Base-by-base conservation (phyloP, 2,113 vertebrate genomes). In the Triplophysa tibetana region DNA sequence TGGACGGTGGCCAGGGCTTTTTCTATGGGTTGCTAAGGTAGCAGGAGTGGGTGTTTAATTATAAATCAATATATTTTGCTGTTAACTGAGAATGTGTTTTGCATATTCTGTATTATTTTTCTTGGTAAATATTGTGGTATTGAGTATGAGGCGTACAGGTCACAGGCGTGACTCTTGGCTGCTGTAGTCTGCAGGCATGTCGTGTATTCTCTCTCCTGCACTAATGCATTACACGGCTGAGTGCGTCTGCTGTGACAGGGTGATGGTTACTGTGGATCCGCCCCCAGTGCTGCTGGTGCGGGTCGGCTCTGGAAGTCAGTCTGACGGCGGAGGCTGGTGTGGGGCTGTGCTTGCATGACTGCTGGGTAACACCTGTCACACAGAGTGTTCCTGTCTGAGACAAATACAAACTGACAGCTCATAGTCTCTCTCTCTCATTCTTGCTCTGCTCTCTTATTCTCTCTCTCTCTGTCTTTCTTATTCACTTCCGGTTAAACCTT, bases 341-440 rank as follows among this genome's bases (percentile, higher is more conserved):
- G 86, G 85, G 84, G 74, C 62, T 66, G 21, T 43, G 17, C 61
- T 77, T 77, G 87, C 76, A 84, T 91, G 89, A 91, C 90, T 89
- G 88, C 87, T 66, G 87, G 89, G 86, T 84, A 88, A 90, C 89
- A 91, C 88, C 90, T 92, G 91, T 91, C 92, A 92, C 80, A 82
- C 85, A 82, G 62, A 83, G 85, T 91, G 86, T 80, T 88, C 80
- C 84, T 84, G 82, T 85, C 79, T 74, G 81, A 84, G 33, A 70
- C 83, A 90, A 87, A 92, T 90, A 86, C 79, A 87, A 83, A 89
- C 86, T 88, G 90, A 93, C 92, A 91, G 84, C 58, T 61, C 52
- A 2, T 19, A 43, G 70, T 41, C 73, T 86, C 64, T 56, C 77
- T 82, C 76, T 80, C 76, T 72, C 54, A 60, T 9, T 66, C 8